A percentile compares a stretch with the other conserved stretches of the same genome.
These are phyloP conservation scores for Knipowitschia caucasica DNA, from an alignment of 2,797 vertebrate species.

Conservation along the genomic window DNA sequence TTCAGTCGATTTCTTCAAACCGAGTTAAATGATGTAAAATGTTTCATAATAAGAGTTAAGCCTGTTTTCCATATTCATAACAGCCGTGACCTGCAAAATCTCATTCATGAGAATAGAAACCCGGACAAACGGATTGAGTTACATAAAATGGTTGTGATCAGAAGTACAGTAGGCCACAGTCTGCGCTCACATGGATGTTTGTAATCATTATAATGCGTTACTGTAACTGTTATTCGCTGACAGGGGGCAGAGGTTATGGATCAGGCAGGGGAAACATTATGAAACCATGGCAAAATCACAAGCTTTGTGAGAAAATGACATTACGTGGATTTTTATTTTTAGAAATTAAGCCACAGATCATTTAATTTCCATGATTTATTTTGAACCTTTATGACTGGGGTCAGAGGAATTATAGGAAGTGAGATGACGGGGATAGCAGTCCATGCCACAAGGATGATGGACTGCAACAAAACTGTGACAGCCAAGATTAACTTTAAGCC, in stretches of 20 bases:
- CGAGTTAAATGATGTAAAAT: constrained; percentile 19
- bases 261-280: constrained; percentile 22
- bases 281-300: constrained; percentile 31
- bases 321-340: constrained; percentile 14
- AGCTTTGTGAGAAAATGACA: constrained; percentile 25
- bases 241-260: constrained; percentile 33
- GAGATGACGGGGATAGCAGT: background rate
- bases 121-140: constrained; percentile 7
- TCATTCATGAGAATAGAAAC: constrained; percentile 5
- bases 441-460: background rate
- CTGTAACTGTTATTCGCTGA: constrained; percentile 36
- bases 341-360: constrained; percentile 11
- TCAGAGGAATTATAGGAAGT: background rate
- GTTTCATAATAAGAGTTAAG: constrained; percentile 4
- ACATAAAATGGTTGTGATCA: constrained; percentile 19
- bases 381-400: background rate
- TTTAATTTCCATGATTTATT: constrained; percentile 10
- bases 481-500: background rate
- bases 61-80: constrained; percentile 1
- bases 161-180: constrained; percentile 16
- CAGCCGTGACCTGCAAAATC: background rate
- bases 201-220: constrained; percentile 35
- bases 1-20: too few relatives aligned
- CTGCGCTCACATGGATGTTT: constrained; percentile 10
- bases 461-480: background rate